Evolutionary conservation across 2,797 vertebrate genomes (phyloP).

Genomic region (Gorsachius magnificus): DNA sequence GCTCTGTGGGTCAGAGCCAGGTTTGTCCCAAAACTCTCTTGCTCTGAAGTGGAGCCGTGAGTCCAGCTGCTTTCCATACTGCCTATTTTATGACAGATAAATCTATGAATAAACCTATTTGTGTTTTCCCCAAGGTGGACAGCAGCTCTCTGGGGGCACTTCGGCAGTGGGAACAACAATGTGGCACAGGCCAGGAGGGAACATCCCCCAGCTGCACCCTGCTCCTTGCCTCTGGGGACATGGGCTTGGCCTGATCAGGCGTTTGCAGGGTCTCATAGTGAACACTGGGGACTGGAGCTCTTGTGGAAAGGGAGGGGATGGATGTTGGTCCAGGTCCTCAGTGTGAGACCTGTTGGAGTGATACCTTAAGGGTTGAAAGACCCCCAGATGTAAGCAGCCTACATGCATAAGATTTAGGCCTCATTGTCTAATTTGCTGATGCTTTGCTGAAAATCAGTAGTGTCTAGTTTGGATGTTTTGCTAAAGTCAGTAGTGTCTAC

Average conservation of each 20-base stretch:
- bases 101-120: background rate
- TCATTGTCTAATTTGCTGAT: too few species aligned
- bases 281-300: background rate
- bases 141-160: background rate
- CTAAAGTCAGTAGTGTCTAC: too few species aligned
- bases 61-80: background rate
- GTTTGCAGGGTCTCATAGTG: fast-evolving
- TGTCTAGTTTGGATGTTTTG: too few species aligned
- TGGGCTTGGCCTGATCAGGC: fast-evolving
- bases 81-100: background rate
- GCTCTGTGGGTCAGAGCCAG: background rate
- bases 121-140: background rate
- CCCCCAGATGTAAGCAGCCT: too few species aligned
- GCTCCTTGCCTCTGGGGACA: background rate
- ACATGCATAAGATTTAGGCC: too few species aligned
- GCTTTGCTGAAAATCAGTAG: too few species aligned
- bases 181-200: fast-evolving
- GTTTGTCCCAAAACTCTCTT: background rate
- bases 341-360: background rate
- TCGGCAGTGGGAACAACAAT: background rate
- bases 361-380: too few species aligned
- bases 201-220: background rate
- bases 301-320: background rate
- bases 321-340: background rate
- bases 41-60: background rate